Base-by-base conservation (phyloP, 2,797 vertebrate species). In the Platalea minor region DNA sequence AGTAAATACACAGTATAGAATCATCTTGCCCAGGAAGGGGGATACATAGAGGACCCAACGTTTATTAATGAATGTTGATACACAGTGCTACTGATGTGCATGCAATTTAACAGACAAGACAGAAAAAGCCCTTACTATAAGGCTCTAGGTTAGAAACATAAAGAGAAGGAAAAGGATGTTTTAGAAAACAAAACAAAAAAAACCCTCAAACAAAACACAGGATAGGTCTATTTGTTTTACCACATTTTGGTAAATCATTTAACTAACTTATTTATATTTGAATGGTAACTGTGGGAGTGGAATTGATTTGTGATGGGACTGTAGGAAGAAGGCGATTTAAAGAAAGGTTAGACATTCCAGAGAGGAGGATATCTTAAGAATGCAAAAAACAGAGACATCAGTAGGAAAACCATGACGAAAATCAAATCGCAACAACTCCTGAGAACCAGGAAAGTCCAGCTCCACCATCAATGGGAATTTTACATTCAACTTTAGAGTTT, bases 1-100 rank as follows among this genome's bases (percentile, higher is more conserved):
- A 94, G 92, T 96, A 97, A 97, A 97, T 96, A 97, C 51, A 94
- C 51, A 89, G 72, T 72, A 94, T 87, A 79, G 91, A 94, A 96
- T 39, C 89, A 87, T 67, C 79, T 33, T 92, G 78, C 82, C 53
- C 69, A 87, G 78, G 78, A 81, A 82, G 46, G 81, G 89, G 61
- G 69, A 78, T 60, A 64, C 64, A 87, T 39, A 69, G 74, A 89
- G 53, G n/a, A 94, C 65, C 69, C 56, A 80, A 56, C 1, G 0
- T 94, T 96, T 96, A 94, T 73, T 93, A 92, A 95, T 53, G 76
- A 75, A 60, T 95, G 96, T 94, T 96, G 96, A 95, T 78, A 85
- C 70, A 94, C n/a, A 88, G 54, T 10, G 43, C 57, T 95, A 93
- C 26, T 81, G 73, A 91, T 73, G 93, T 84, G 87, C 54, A 69